Evolutionary conservation across 2,888 invertebrate genomes (phyloP).

Genomic region (Listrodromus nycthemerus): DNA sequence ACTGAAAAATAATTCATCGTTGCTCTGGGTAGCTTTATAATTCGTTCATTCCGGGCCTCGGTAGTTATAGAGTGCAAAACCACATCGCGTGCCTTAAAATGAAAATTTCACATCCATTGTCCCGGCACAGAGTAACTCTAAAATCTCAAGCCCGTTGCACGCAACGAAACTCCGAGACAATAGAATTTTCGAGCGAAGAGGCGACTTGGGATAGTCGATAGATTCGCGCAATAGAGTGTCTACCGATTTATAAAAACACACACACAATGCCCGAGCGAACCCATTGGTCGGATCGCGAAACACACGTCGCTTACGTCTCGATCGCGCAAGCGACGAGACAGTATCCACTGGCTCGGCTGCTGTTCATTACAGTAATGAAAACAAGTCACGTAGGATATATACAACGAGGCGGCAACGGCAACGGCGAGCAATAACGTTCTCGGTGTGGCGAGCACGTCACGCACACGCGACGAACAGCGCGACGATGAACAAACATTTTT

Average conservation of each 20-base stretch:
- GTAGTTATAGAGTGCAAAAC: no score
- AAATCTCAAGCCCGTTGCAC: background rate
- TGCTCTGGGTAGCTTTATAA: no score
- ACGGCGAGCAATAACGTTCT: constrained; percentile 42
- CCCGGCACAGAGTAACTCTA: background rate
- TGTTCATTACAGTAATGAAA: constrained; percentile 63
- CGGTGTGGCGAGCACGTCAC: constrained; percentile 53
- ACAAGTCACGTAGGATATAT: constrained; percentile 61
- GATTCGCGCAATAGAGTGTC: constrained; percentile 23
- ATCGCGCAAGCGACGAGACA: constrained; percentile 38
- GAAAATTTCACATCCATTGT: constrained; percentile 13
- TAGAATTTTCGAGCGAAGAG: background rate
- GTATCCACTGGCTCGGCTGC: constrained; percentile 30
- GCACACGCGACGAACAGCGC: constrained; percentile 41
- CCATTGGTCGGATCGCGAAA: constrained; percentile 50
- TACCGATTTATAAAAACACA: constrained; percentile 31
- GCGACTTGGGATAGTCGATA: constrained; percentile 7
- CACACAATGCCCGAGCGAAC: constrained; percentile 33
- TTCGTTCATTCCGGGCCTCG: no score
- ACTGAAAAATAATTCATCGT: no score
- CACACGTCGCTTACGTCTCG: constrained; percentile 1
- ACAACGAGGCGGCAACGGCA: constrained; percentile 47
- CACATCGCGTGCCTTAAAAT: background rate
- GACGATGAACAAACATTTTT: constrained; percentile 15
- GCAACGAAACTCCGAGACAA: background rate